Evolutionary conservation across 2,888 invertebrate species (phyloP).

Genomic region (Caprella mutica): DNA sequence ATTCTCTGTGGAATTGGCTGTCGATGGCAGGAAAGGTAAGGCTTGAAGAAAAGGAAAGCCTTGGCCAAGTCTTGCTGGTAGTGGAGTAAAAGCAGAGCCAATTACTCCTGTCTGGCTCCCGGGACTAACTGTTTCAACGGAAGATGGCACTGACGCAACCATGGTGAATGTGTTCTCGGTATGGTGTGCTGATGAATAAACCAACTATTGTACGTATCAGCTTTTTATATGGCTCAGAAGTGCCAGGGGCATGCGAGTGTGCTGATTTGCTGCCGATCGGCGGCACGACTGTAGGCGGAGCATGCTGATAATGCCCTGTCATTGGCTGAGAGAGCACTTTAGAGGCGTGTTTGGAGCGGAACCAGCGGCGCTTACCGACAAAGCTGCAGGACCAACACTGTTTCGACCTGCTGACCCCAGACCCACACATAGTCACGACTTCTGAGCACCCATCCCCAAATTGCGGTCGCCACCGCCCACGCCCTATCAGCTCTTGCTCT

Average conservation of each 20-base stretch:
- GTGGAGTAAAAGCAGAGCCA: slow-evolving; percentile 7
- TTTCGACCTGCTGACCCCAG: slow-evolving; percentile 6
- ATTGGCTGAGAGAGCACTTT: slow-evolving; percentile 6
- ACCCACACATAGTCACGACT: slow-evolving; percentile 13
- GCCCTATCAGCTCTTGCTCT: neutral
- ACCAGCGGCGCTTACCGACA: slow-evolving; percentile 9
- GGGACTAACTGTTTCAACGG: neutral
- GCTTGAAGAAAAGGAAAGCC: slow-evolving; percentile 9
- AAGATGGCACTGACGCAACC: slow-evolving; percentile 8
- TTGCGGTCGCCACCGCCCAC: neutral
- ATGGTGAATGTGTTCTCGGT: neutral
- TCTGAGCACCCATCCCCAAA: neutral
- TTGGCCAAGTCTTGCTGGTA: slow-evolving; percentile 6
- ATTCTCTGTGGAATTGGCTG: slow-evolving; percentile 1
- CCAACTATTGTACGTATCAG: neutral
- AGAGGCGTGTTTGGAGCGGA: slow-evolving; percentile 7
- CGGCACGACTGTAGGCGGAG: slow-evolving; percentile 17
- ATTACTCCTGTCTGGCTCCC: slow-evolving; percentile 3
- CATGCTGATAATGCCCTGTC: neutral
- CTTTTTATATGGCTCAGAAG: slow-evolving; percentile 24
- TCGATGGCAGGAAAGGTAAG: slow-evolving; percentile 6
- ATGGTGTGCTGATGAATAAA: slow-evolving; percentile 5
- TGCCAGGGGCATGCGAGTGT: slow-evolving; percentile 25
- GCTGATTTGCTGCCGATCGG: slow-evolving; percentile 27
- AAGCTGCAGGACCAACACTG: slow-evolving; percentile 6